Evolutionary conservation across 2,113 vertebrate genomes (phyloP).

Genomic region (Zosterops pallidus): DNA sequence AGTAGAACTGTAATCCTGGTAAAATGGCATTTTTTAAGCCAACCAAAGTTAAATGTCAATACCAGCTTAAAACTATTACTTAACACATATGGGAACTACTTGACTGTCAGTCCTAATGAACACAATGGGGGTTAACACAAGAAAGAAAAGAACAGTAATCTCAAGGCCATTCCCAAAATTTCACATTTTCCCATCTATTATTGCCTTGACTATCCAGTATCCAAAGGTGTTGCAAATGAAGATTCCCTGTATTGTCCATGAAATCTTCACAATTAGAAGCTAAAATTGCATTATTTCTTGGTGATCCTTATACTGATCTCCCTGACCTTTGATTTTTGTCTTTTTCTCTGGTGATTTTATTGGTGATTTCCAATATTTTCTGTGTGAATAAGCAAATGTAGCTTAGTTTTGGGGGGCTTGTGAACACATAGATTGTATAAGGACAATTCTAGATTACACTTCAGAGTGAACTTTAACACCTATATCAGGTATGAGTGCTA

Average conservation of each 20-base stretch:
- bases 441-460: background rate
- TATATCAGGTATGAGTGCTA: background rate
- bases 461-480: background rate
- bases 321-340: background rate
- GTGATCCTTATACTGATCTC: background rate
- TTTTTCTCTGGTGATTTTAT: background rate
- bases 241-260: background rate
- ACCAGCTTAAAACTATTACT: conserved; percentile 37
- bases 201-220: background rate
- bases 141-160: background rate
- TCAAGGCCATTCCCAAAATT: background rate
- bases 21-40: conserved; percentile 35
- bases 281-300: background rate
- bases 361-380: background rate
- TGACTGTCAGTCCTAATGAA: background rate
- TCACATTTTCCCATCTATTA: background rate
- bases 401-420: background rate
- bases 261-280: background rate
- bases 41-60: conserved; percentile 43
- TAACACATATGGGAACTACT: background rate
- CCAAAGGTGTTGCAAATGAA: background rate
- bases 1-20: conserved; percentile 28
- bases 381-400: background rate
- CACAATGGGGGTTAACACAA: background rate
- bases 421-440: background rate